Evolutionary conservation across 2,888 invertebrate species (phyloP).

Genomic region (Empis stercorea): DNA sequence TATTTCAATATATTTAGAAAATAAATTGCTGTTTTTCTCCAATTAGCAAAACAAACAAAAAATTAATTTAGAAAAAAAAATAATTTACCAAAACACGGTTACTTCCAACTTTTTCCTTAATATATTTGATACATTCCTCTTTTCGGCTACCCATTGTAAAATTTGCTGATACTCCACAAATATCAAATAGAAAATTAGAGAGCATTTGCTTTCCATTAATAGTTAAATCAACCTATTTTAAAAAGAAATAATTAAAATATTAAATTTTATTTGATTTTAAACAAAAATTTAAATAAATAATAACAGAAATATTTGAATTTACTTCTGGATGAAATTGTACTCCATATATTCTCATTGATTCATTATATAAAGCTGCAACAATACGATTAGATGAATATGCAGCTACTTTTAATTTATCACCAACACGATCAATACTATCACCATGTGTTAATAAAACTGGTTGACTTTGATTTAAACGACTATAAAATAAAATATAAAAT

Average conservation of each 20-base stretch:
- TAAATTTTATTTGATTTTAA: no score
- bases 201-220: slow-evolving; percentile 83
- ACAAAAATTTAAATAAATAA: no score
- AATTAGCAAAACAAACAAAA: no score
- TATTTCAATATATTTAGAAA: no score
- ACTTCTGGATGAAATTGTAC: slow-evolving; percentile 99
- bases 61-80: slow-evolving; percentile 52
- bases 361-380: slow-evolving; percentile 82
- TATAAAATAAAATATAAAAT: slow-evolving; percentile 40
- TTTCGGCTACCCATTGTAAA: slow-evolving; percentile 84
- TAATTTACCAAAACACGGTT: slow-evolving; percentile 80
- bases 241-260: neutral
- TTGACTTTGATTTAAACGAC: slow-evolving; percentile 77
- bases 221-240: slow-evolving; percentile 88
- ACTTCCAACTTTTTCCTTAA: slow-evolving; percentile 74
- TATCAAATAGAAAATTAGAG: slow-evolving; percentile 86
- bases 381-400: slow-evolving; percentile 69
- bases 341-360: slow-evolving; percentile 80
- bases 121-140: slow-evolving; percentile 81
- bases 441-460: slow-evolving; percentile 93
- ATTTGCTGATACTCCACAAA: slow-evolving; percentile 72
- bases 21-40: no score
- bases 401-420: slow-evolving; percentile 74
- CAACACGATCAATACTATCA: slow-evolving; percentile 86
- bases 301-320: no score